These are phyloP conservation scores for Campoplex nolae DNA, from an alignment of 2,888 invertebrate species.

Conservation along the genomic window DNA sequence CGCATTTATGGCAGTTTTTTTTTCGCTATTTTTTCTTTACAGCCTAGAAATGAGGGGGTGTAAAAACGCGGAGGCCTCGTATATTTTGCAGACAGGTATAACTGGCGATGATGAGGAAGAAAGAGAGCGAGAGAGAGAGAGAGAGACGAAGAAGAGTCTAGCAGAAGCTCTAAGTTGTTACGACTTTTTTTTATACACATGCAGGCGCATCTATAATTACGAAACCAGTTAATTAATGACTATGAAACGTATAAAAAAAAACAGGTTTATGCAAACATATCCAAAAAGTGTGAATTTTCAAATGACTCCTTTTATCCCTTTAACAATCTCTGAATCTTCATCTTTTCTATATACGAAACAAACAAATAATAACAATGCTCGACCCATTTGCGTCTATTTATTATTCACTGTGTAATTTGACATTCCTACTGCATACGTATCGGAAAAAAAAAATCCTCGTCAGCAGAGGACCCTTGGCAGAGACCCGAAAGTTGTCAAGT, in stretches of 20 bases:
- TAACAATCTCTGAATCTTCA: background rate
- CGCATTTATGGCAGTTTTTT: conserved; percentile 47
- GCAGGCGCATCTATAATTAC: conserved; percentile 1
- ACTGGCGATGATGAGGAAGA: conserved; percentile 17
- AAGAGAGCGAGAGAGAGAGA: background rate
- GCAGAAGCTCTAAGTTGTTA: conserved; percentile 9
- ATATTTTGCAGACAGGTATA: conserved; percentile 50
- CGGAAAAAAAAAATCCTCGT: conserved; percentile 61
- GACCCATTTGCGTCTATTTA: background rate
- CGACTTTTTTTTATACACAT: background rate
- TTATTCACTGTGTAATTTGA: background rate
- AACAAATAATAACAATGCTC: background rate
- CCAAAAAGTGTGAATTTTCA: conserved; percentile 1
- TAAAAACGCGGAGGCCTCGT: conserved; percentile 49
- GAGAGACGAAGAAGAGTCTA: background rate
- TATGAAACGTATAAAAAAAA: background rate
- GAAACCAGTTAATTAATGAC: conserved; percentile 1
- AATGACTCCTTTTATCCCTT: background rate
- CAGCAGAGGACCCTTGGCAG: background rate
- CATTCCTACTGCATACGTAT: background rate
- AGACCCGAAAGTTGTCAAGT: conserved; percentile 72
- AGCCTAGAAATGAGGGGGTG: conserved; percentile 32
- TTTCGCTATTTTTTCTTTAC: conserved; percentile 55
- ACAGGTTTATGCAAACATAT: background rate
- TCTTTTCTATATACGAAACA: background rate